Percentiles rank a stretch among this genome's conserved stretches.
Conservation (phyloP, 2,113 vertebrate species). For the Australoheros scitulus region DNA sequence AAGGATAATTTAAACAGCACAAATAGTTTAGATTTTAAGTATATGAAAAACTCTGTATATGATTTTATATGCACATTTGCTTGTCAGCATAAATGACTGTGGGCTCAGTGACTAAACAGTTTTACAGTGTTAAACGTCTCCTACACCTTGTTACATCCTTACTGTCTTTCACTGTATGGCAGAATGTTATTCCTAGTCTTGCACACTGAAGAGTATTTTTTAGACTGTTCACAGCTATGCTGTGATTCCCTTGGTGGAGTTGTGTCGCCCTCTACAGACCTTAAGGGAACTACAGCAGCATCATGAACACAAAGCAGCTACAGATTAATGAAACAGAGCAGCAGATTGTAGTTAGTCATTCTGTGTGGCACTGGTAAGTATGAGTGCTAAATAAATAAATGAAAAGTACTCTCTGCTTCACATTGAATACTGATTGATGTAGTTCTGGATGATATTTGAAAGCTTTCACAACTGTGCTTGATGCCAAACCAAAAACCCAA, state of each 20-base stretch:
- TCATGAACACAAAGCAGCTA: neutral
- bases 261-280: slow-evolving; percentile 57
- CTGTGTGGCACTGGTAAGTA: slow-evolving; percentile 23
- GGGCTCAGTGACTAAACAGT: slow-evolving; percentile 21
- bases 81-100: slow-evolving; percentile 10
- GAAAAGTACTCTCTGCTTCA: neutral
- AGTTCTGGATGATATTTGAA: slow-evolving; percentile 26
- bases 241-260: slow-evolving; percentile 8
- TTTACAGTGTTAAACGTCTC: slow-evolving; percentile 3
- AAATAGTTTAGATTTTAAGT: neutral
- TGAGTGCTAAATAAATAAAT: slow-evolving; percentile 42
- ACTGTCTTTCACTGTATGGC: neutral
- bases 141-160: neutral
- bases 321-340: slow-evolving; percentile 6
- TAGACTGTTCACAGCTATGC: neutral
- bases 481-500: slow-evolving; percentile 32
- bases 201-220: neutral
- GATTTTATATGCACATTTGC: neutral
- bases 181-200: neutral
- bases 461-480: slow-evolving; percentile 15
- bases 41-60: neutral
- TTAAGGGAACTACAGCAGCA: neutral
- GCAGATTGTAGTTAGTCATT: neutral
- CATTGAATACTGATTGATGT: slow-evolving; percentile 18
- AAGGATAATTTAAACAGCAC: neutral